Base-by-base conservation (phyloP, 1,140 invertebrate genomes). In the Agrilus planipennis region DNA sequence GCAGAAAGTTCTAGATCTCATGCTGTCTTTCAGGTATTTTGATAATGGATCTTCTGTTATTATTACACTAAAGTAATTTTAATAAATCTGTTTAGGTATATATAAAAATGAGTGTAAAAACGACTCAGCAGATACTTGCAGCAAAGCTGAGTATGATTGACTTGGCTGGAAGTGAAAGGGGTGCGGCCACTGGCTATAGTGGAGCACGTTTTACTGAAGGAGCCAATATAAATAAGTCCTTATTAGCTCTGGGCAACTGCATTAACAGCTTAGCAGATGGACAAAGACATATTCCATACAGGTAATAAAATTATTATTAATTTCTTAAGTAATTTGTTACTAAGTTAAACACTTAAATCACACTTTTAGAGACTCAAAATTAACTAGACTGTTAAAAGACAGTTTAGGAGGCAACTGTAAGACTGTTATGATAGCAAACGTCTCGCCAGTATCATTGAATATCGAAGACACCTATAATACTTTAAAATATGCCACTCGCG, bases 401-500 rank as follows among this genome's bases (percentile, higher is more conserved):
- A 89, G 89, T 12, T 67, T 99, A 0, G 92, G 87, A 4, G 95
- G 95, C 1, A 97, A 98, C 67, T 97, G 92, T 62, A 81, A 84
- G 49, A 99, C 94, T 0, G 79, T 96, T 0, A 98, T 99, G 93
- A 94, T 99, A 31, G 93, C 94, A 0, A 94, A 96, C 57, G 75
- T 97, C 0, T 79, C 89, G 46, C 79, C 91, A n/a, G 19, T 15
- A 15, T 32, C 30, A 5, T 17, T 21, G 3, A 35, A 20, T 20
- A 21, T 27, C 12, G 93, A 98, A 60, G 93, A 98, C 52, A 95
- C 93, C 0, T 92, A 94, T 58, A 98, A 98, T 47, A 98, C 94
- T 0, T 60, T 99, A 0, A 84, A 89, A 45, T 96, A 96, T 65
- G 89, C 89, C 5, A 75, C 44, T 1, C 23, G 87, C 42, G 85